Conservation (phyloP, 2,888 invertebrate species). For the Beris morrisii region DNA sequence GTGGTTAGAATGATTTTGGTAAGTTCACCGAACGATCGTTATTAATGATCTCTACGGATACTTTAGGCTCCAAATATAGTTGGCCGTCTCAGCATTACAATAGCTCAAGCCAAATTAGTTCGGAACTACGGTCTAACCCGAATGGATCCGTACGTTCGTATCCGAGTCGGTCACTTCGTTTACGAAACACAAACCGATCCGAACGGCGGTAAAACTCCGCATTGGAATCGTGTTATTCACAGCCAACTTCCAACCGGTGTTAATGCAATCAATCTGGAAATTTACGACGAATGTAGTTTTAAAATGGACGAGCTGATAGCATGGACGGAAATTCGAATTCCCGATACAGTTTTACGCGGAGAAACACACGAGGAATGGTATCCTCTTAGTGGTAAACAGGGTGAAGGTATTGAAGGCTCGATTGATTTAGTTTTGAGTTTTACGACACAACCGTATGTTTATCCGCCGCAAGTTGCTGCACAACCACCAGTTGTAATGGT, state of each 20-base stretch:
- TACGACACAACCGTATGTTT: slow-evolving; percentile 58
- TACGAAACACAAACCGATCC: slow-evolving; percentile 95
- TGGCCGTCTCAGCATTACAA: slow-evolving; percentile 81
- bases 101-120: slow-evolving; percentile 86
- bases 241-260: slow-evolving; percentile 78
- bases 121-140: slow-evolving; percentile 94
- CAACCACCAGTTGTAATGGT: slow-evolving; percentile 71
- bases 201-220: slow-evolving; percentile 92
- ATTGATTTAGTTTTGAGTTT: slow-evolving; percentile 88
- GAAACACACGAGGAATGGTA: slow-evolving; percentile 96
- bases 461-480: slow-evolving; percentile 58
- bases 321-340: slow-evolving; percentile 89
- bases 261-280: slow-evolving; percentile 85
- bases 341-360: slow-evolving; percentile 78
- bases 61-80: slow-evolving; percentile 46
- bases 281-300: slow-evolving; percentile 96
- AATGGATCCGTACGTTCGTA: slow-evolving; percentile 95
- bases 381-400: slow-evolving; percentile 89
- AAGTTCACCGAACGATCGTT: background rate
- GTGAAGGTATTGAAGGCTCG: slow-evolving; percentile 91
- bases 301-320: slow-evolving; percentile 95
- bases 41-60: background rate
- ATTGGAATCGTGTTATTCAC: slow-evolving; percentile 94
- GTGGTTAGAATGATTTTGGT: slow-evolving; percentile 39
- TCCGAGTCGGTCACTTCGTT: slow-evolving; percentile 90